These are phyloP conservation scores for Cremastinae sp. DNA, from an alignment of 2,888 invertebrate species.

Conservation along the genomic window DNA sequence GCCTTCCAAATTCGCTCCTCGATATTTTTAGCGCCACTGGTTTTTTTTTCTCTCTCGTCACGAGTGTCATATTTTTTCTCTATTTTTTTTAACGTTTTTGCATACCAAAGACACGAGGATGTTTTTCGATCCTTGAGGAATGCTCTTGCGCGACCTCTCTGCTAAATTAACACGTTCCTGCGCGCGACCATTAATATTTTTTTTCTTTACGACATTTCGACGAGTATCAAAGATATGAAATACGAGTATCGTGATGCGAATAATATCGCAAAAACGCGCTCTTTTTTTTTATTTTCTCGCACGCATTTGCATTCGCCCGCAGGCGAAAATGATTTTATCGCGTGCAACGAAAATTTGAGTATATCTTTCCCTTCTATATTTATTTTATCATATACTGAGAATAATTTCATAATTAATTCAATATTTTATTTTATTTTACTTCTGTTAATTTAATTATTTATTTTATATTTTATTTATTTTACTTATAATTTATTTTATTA, in stretches of 20 bases:
- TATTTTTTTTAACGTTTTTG: constrained; percentile 1
- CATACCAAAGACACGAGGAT: constrained; percentile 5
- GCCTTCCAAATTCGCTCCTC: no score
- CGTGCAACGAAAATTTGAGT: neutral
- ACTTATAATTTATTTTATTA: no score
- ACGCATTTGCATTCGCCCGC: constrained; percentile 7
- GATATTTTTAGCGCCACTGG: no score
- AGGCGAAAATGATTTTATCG: constrained; percentile 21
- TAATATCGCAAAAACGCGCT: neutral
- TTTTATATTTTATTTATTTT: no score
- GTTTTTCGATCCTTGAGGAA: constrained; percentile 4
- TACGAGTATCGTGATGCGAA: constrained; percentile 33
- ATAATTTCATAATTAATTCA: no score
- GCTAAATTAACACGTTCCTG: constrained; percentile 4
- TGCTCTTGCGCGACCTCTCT: neutral
- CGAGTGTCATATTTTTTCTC: neutral
- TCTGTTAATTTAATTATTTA: no score
- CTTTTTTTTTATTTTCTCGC: constrained; percentile 10
- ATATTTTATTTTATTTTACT: no score
- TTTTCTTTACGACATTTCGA: constrained; percentile 37
- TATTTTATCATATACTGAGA: no score
- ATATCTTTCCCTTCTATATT: neutral
- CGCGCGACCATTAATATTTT: constrained; percentile 9
- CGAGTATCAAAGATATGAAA: constrained; percentile 37
- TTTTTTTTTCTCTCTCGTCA: no score